Conservation (phyloP, 2,888 invertebrate genomes). For the Yponomeuta sedellus region DNA sequence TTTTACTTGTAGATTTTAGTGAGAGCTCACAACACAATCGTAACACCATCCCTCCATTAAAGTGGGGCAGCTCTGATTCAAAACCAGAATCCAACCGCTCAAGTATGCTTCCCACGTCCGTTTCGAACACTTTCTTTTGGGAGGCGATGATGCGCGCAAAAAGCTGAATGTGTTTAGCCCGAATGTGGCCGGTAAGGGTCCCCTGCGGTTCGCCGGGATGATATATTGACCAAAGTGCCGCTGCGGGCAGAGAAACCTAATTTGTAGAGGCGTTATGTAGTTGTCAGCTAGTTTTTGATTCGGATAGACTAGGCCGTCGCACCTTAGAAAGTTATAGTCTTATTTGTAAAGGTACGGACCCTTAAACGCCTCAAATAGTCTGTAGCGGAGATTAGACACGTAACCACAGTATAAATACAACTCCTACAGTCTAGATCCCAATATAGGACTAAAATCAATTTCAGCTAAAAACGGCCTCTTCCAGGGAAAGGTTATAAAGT, state of each 20-base stretch:
- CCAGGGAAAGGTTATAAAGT: too few relatives aligned
- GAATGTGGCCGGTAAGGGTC: background rate
- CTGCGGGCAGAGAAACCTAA: background rate
- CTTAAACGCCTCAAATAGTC: too few relatives aligned
- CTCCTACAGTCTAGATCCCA: too few relatives aligned
- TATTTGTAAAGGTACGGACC: too few relatives aligned
- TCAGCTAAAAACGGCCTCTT: too few relatives aligned
- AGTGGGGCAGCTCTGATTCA: background rate
- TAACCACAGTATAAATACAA: too few relatives aligned
- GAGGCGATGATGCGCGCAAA: slow-evolving; percentile 1
- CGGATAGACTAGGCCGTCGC: background rate
- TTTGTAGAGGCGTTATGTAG: too few relatives aligned
- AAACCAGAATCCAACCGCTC: background rate
- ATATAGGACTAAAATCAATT: too few relatives aligned
- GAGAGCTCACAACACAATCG: background rate
- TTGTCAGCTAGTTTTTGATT: too few relatives aligned
- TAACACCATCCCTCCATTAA: background rate
- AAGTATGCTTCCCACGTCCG: background rate
- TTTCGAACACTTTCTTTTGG: background rate
- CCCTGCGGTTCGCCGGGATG: background rate
- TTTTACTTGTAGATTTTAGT: background rate
- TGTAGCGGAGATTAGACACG: too few relatives aligned
- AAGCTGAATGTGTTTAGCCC: background rate
- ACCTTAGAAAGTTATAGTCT: background rate
- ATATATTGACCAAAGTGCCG: background rate